Evolutionary conservation across 2,888 invertebrate genomes (phyloP), one percentile per base, ranked within the genome.

Genomic region (Oscheius onirici): DNA sequence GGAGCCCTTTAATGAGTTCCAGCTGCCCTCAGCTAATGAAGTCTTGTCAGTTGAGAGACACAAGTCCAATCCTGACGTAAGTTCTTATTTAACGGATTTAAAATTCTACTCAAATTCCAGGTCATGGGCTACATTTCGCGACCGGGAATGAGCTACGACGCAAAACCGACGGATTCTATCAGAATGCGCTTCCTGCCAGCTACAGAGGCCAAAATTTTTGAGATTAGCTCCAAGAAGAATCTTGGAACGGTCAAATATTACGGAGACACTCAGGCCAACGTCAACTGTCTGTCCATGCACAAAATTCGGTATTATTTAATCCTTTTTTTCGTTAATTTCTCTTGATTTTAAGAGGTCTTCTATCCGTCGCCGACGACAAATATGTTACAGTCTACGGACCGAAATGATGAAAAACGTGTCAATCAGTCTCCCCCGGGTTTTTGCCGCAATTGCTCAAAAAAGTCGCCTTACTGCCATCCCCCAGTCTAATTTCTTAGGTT

Each of bases 311-410:
- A 34, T 8, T n/a, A 11, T 40, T 20, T 5, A 52, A 52, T 17
- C 3, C 15, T 34, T 6, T 52, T 52, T 20, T 52, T 52, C 3
- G 8, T n/a, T 13, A 26, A 3, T 57, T 34, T 54, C 40, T 17
- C 13, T 22, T 24, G 6, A n/a, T 3, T 55, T 69, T 28, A 26
- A 69, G 69, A 46, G 22, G 44, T 20, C 58, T 69, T 11, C 3
- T 69, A 8, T 58, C 69, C n/a, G 46, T 69, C 22, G 57, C 69
- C 3, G 69, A 69, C 26, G 69, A 69, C n/a, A 57, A 69, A 41
- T 58, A 15, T 17, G 58, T 69, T 15, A 51, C 54, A 17, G 43
- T 67, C 6, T 67, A 54, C 26, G 67, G 54, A n/a, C 49, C 26
- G 20, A 67, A 67, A 43, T 52, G 17, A 44, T 20, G 57, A 24